These are phyloP conservation scores for Cynocephalus volans DNA, from an alignment of 2,113 vertebrate genomes.

Conservation along the genomic window DNA sequence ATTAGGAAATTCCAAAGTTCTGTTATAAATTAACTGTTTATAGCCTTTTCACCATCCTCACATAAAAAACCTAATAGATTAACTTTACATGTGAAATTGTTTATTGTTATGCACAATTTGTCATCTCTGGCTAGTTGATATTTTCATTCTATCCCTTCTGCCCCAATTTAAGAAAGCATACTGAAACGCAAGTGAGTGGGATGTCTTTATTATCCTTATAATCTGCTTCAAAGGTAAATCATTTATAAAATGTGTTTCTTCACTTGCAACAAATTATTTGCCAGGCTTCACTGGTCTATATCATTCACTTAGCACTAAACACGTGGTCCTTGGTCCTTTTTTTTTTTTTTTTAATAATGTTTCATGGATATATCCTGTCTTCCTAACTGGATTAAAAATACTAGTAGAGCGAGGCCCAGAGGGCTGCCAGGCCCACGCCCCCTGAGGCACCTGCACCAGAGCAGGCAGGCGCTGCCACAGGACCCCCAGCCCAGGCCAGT, in stretches of 20 bases:
- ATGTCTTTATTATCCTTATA: slow-evolving; percentile 28
- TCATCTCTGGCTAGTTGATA: background rate
- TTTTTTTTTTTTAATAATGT: background rate
- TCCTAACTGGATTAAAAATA: slow-evolving; percentile 63
- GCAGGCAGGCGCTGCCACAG: no score
- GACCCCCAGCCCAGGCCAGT: no score
- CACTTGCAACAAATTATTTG: slow-evolving; percentile 43
- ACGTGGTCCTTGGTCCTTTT: background rate
- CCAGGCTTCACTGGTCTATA: slow-evolving; percentile 5
- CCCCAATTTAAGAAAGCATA: slow-evolving; percentile 14
- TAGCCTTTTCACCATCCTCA: background rate
- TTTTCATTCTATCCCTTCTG: background rate
- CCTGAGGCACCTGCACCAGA: no score
- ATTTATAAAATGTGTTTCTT: slow-evolving; percentile 20
- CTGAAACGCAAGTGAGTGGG: background rate
- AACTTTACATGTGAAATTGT: background rate
- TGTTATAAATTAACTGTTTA: background rate
- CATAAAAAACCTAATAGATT: background rate
- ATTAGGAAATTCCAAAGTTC: slow-evolving; percentile 44
- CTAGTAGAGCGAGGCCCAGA: background rate
- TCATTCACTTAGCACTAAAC: slow-evolving; percentile 32
- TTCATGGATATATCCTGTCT: background rate
- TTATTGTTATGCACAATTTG: background rate
- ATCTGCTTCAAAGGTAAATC: slow-evolving; percentile 41
- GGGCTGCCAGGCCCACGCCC: no score